A percentile compares a stretch with the other conserved stretches of the same genome.
Conservation (phyloP, 2,888 invertebrate genomes). For the Drosophila anceps region DNA sequence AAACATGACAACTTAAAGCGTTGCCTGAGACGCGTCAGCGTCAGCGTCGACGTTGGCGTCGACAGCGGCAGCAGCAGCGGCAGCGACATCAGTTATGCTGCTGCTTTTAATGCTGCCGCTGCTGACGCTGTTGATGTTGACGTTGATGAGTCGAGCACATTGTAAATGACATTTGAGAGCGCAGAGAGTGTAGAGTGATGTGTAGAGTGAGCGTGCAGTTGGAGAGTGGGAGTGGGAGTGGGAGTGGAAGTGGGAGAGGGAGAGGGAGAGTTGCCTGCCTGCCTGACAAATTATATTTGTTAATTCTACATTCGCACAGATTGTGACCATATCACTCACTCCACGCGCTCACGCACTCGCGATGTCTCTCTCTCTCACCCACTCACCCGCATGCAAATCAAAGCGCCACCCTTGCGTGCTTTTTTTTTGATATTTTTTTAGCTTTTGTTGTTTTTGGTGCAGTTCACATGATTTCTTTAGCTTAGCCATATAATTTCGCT, state of each 20-base stretch:
- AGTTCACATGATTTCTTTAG: conserved; percentile 31
- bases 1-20: conserved; percentile 82
- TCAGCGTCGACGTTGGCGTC: conserved; percentile 20
- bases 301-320: conserved; percentile 43
- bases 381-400: conserved; percentile 46
- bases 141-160: conserved; percentile 76
- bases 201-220: conserved; percentile 11
- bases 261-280: conserved; percentile 15
- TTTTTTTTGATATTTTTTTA: background rate
- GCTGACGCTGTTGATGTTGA: conserved; percentile 51
- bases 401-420: conserved; percentile 52
- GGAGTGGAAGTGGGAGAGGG: background rate
- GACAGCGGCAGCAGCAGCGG: conserved; percentile 13
- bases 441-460: no score
- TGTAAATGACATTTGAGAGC: conserved; percentile 72
- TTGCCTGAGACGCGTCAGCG: conserved; percentile 60
- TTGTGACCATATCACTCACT: conserved; percentile 15
- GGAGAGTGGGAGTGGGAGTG: conserved; percentile 19
- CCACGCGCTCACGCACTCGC: background rate
- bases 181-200: conserved; percentile 20
- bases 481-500: conserved; percentile 51
- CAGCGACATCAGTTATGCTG: conserved; percentile 8
- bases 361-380: background rate
- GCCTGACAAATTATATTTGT: conserved; percentile 60
- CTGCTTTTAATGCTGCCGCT: conserved; percentile 20